Conservation (phyloP, 2,113 vertebrate genomes). For the Echinops telfairi region DNA sequence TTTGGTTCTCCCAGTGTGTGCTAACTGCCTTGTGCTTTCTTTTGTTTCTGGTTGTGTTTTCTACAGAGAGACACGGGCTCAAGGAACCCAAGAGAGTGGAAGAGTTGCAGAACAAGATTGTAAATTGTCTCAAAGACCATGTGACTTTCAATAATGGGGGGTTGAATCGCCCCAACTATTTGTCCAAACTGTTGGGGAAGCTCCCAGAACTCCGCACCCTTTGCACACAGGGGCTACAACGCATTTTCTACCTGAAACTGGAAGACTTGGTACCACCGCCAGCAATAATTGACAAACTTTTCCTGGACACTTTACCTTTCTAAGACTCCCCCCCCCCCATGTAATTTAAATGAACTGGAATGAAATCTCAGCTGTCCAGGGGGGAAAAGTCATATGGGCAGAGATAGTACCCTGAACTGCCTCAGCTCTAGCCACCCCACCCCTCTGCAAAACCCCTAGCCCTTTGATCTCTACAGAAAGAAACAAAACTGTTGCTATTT, state of each 20-base stretch:
- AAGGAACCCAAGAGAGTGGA: conserved; percentile 99
- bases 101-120: conserved; percentile 99
- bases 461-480: conserved; percentile 71
- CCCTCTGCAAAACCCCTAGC: conserved; percentile 25
- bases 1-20: conserved; percentile 15
- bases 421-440: conserved; percentile 57
- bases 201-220: conserved; percentile 99
- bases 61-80: conserved; percentile 95
- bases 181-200: conserved; percentile 99
- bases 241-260: conserved; percentile 99
- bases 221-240: conserved; percentile 99
- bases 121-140: conserved; percentile 99
- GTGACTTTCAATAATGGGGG: conserved; percentile 98
- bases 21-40: conserved; percentile 72
- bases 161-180: conserved; percentile 97
- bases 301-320: conserved; percentile 99
- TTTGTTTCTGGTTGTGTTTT: conserved; percentile 69
- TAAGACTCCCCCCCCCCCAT: conserved; percentile 86
- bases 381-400: conserved; percentile 81
- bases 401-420: conserved; percentile 77
- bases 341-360: conserved; percentile 83
- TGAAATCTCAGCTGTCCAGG: conserved; percentile 71
- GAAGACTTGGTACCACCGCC: conserved; percentile 99
- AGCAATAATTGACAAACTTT: conserved; percentile 99
- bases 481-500: conserved; percentile 80